phyloP scores from a whole-genome alignment of 1,140 invertebrate genomes.

The Parapsyche elsis region DNA sequence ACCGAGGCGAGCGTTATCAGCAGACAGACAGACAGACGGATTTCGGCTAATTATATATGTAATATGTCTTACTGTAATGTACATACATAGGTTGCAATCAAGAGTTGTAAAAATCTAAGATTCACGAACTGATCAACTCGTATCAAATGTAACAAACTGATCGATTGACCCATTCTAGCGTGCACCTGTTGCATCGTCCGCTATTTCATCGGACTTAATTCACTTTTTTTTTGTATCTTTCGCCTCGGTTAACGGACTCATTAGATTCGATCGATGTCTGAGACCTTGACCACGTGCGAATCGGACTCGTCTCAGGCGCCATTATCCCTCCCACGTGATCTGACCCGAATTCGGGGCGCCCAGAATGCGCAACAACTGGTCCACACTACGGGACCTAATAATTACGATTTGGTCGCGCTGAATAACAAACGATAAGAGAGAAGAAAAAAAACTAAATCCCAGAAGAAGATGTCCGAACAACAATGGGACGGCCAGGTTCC shows the following conservation, averaged over 20 bases:
- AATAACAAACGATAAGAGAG: not conserved
- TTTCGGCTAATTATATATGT: no score
- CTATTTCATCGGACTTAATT: not conserved
- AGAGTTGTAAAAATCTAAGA: no score
- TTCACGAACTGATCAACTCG: no score
- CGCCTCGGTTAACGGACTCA: slow-evolving; percentile 8
- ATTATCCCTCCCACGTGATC: not conserved
- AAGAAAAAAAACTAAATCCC: not conserved
- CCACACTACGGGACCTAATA: not conserved
- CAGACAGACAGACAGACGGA: no score
- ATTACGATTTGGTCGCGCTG: not conserved
- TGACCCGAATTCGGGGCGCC: not conserved
- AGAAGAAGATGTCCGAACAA: slow-evolving; percentile 6
- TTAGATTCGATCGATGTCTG: slow-evolving; percentile 1
- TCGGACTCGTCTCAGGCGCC: not conserved
- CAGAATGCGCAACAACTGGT: slow-evolving; percentile 10
- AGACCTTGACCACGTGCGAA: slow-evolving; percentile 33
- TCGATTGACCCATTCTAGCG: not conserved
- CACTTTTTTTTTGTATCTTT: slow-evolving; percentile 6
- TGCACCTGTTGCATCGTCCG: slow-evolving; percentile 23
- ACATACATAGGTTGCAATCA: no score
- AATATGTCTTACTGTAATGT: no score
- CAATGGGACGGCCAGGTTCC: not conserved
- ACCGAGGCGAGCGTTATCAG: no score
- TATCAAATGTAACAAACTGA: not conserved